Percentiles rank a stretch among this genome's conserved stretches.
Evolutionary conservation across 1,140 invertebrate species (phyloP).

Genomic region (Onthophagus taurus): DNA sequence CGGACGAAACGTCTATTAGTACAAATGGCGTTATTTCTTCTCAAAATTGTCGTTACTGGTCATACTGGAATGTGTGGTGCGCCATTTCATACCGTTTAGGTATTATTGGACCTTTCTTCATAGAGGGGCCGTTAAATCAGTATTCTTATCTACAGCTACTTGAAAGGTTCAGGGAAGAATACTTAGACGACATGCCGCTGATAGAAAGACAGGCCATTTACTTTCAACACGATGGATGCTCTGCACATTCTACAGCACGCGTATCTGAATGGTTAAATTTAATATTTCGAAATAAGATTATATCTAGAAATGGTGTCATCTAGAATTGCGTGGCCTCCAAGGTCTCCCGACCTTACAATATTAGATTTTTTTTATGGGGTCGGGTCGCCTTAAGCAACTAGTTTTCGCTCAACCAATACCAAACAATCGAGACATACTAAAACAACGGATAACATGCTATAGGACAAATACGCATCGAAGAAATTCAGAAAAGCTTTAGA

Average conservation of each 20-base stretch:
- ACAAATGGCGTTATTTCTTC: slow-evolving; percentile 3
- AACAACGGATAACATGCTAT: no score
- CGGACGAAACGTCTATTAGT: neutral
- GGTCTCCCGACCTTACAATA: no score
- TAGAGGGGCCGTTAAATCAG: slow-evolving; percentile 3
- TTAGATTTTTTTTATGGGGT: no score
- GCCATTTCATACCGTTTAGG: slow-evolving; percentile 1
- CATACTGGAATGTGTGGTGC: slow-evolving; percentile 8
- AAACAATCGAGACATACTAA: no score
- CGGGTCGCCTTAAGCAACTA: no score
- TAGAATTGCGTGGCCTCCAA: no score
- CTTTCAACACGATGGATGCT: slow-evolving; percentile 6
- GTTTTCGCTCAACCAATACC: no score
- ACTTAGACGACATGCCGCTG: slow-evolving; percentile 3
- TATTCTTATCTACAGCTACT: slow-evolving; percentile 1
- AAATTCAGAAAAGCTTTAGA: no score
- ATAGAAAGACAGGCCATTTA: slow-evolving; percentile 1
- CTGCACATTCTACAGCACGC: slow-evolving; percentile 5
- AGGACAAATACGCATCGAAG: no score
- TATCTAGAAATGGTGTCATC: no score
- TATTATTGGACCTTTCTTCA: slow-evolving; percentile 10
- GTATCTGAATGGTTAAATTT: slow-evolving; percentile 1
- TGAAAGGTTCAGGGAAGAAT: slow-evolving; percentile 7
- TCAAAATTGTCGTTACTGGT: slow-evolving; percentile 7
- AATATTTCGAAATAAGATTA: no score